phyloP scores from a whole-genome alignment of 2,888 invertebrate genomes.

The Zaprionus lineosus region DNA sequence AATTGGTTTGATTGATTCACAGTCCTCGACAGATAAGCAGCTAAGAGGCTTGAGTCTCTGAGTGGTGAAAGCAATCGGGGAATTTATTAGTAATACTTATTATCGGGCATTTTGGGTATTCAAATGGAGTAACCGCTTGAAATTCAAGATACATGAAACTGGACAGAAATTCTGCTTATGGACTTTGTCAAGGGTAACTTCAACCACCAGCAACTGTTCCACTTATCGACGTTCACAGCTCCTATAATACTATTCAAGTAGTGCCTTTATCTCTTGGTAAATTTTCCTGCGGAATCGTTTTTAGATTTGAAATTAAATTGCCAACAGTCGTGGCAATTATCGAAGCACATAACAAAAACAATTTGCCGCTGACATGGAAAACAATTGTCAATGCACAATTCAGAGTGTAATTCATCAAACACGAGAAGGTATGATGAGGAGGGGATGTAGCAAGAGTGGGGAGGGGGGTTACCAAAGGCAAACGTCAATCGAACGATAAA shows the following conservation, averaged over 20 bases:
- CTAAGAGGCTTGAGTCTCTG: conserved; percentile 12
- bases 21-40: conserved; percentile 62
- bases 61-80: conserved; percentile 57
- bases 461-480: conserved; percentile 3
- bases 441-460: background rate
- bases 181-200: too few relatives aligned
- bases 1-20: conserved; percentile 66
- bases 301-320: conserved; percentile 29
- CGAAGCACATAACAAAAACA: conserved; percentile 49
- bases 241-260: too few relatives aligned
- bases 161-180: too few relatives aligned
- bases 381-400: conserved; percentile 60
- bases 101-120: background rate
- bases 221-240: too few relatives aligned
- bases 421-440: conserved; percentile 6
- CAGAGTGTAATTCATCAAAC: conserved; percentile 67
- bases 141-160: too few relatives aligned
- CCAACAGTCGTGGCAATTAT: conserved; percentile 54
- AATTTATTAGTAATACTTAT: conserved; percentile 52
- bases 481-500: conserved; percentile 14
- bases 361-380: conserved; percentile 62
- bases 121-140: too few relatives aligned
- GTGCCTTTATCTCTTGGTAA: too few relatives aligned
- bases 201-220: too few relatives aligned
- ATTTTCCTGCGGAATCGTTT: too few relatives aligned